phyloP scores from a whole-genome alignment of 2,113 vertebrate genomes.

The Syngnathus floridae region DNA sequence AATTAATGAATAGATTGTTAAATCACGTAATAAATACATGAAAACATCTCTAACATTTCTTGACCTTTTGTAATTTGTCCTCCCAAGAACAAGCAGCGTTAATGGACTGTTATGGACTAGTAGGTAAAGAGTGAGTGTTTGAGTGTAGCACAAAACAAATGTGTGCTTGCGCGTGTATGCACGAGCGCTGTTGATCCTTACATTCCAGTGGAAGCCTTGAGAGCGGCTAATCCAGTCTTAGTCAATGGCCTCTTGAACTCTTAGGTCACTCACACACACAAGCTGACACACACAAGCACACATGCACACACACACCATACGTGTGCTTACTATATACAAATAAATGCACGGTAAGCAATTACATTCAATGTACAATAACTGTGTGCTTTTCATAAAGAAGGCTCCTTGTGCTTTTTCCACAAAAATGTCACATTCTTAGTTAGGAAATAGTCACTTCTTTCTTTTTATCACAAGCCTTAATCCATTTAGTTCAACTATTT shows the following conservation, averaged over 20 bases:
- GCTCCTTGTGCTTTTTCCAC: not conserved
- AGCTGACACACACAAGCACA: not conserved
- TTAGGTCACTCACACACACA: slow-evolving; percentile 8
- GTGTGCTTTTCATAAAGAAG: not conserved
- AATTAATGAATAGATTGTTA: not conserved
- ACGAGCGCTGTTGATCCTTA: slow-evolving; percentile 29
- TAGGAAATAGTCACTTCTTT: not conserved
- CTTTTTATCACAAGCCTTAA: not conserved
- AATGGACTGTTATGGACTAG: slow-evolving; percentile 33
- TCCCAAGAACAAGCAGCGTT: slow-evolving; percentile 8
- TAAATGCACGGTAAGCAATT: slow-evolving; percentile 13
- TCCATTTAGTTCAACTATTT: not conserved
- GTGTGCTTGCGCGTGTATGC: slow-evolving; percentile 11
- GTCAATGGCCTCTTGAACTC: slow-evolving; percentile 43
- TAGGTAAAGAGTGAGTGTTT: slow-evolving; percentile 32
- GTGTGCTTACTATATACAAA: slow-evolving; percentile 2
- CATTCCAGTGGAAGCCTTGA: slow-evolving; percentile 51
- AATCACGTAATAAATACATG: not conserved
- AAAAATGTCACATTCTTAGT: not conserved
- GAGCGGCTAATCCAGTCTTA: slow-evolving; percentile 52
- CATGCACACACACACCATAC: slow-evolving; percentile 12
- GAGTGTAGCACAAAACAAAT: slow-evolving; percentile 1
- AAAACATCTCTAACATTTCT: not conserved
- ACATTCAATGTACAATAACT: not conserved
- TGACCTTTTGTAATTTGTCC: not conserved